Evolutionary conservation across 1,140 invertebrate genomes (phyloP).

Genomic region (Alviniconcha marisindica): DNA sequence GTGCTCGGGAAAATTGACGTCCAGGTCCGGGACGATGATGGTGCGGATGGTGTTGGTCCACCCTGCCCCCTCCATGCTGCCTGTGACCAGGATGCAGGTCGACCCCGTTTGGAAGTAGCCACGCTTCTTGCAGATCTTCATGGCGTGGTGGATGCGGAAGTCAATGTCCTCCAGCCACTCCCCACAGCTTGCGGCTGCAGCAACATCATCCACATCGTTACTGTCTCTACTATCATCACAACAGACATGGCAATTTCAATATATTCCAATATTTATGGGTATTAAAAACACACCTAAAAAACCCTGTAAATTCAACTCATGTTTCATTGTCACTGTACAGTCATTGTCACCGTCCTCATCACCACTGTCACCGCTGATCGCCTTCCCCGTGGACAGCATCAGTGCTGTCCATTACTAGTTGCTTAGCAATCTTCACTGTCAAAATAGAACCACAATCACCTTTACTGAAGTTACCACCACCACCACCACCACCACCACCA

Average conservation of each 20-base stretch:
- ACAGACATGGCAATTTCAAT: neutral
- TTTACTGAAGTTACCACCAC: no score
- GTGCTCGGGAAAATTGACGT: slow-evolving; percentile 9
- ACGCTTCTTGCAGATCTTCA: slow-evolving; percentile 89
- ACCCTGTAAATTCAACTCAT: neutral
- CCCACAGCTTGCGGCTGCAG: slow-evolving; percentile 47
- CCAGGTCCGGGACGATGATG: slow-evolving; percentile 83
- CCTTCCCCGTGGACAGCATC: no score
- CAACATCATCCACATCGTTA: no score
- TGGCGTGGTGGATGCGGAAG: slow-evolving; percentile 89
- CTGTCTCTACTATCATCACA: slow-evolving; percentile 3
- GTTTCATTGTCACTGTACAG: no score
- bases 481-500: no score
- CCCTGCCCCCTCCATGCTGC: slow-evolving; percentile 94
- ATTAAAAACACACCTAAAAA: neutral
- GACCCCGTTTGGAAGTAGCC: slow-evolving; percentile 90
- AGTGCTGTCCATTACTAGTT: no score
- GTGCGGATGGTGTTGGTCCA: slow-evolving; percentile 97
- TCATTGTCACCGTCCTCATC: no score
- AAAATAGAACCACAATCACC: no score
- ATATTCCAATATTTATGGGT: neutral
- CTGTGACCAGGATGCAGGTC: slow-evolving; percentile 93
- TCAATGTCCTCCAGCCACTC: slow-evolving; percentile 98
- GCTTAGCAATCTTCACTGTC: no score
- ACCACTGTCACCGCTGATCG: no score